Base-by-base conservation (phyloP, 2,113 vertebrate species). In the Tylochromis polylepis region DNA sequence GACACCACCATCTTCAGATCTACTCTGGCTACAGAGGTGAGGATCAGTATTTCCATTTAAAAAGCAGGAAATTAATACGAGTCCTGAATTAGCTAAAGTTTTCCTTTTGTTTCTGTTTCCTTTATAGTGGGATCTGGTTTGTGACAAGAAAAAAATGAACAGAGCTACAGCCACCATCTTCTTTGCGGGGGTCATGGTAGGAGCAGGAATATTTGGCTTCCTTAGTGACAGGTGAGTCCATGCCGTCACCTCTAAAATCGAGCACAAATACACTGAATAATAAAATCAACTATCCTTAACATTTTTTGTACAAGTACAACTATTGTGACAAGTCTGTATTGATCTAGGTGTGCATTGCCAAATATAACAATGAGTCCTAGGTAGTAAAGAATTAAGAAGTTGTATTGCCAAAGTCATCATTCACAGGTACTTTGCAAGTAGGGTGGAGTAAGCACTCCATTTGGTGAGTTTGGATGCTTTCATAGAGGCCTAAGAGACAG, bases 1-100 rank as follows among this genome's bases (percentile, higher is more conserved):
- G 96, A 98, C 85, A 94, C 81, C 85, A 96, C 95, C 0, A 96
- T 95, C 62, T 97, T 98, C 94, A 96, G 93, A 72, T 97, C 97
- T 77, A 97, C 97, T 58, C 92, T 98, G 81, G 96, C 96, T 41
- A 97, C 97, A 0, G 93, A 98, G 98, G 98, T 98, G 77, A 92
- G 78, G 43, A 34, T 58, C 31, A 38, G 8, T 9, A 43, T 6
- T 8, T 15, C 29, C 8, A 56, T 70, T 27, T 57, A 27, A 14
- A 81, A 49, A 49, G 9, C 2, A 20, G 16, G 11, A 59, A 27
- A 62, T 6, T 6, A 55, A 34, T 27, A 9, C 3, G 7, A 51
- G 3, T 75, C 1, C 5, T 8, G 16, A 14, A 22, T 41, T n/a
- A 58, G 8, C 11, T 57, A 6, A 34, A 41, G 38, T n/a, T 29